These are phyloP conservation scores for Drosophila neotestacea DNA, from an alignment of 2,888 invertebrate species.

Conservation along the genomic window DNA sequence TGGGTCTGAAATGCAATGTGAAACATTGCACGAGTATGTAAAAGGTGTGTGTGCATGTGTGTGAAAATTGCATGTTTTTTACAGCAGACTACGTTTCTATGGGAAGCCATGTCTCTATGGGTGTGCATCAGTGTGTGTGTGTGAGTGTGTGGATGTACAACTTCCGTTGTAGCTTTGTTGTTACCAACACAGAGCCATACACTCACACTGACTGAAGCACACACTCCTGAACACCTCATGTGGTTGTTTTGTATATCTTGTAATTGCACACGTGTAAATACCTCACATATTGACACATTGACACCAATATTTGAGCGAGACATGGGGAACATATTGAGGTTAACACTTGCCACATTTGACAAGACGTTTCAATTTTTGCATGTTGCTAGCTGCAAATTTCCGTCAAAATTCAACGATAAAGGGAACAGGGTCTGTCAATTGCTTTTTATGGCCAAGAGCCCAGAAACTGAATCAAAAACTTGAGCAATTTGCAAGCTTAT, in stretches of 20 bases:
- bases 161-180: slow-evolving; percentile 35
- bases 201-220: slow-evolving; percentile 1
- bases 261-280: slow-evolving; percentile 76
- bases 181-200: slow-evolving; percentile 10
- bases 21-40: not conserved
- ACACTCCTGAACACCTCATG: slow-evolving; percentile 7
- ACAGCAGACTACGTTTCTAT: slow-evolving; percentile 16
- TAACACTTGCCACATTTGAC: slow-evolving; percentile 35
- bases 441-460: slow-evolving; percentile 4
- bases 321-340: slow-evolving; percentile 56
- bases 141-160: slow-evolving; percentile 9
- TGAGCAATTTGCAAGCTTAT: slow-evolving; percentile 8
- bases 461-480: slow-evolving; percentile 7
- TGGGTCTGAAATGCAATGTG: slow-evolving; percentile 7
- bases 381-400: slow-evolving; percentile 5
- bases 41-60: slow-evolving; percentile 18
- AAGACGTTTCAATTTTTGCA: slow-evolving; percentile 15
- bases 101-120: not conserved
- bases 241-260: slow-evolving; percentile 60
- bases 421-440: not conserved
- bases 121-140: slow-evolving; percentile 5
- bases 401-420: slow-evolving; percentile 3
- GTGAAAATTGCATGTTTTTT: slow-evolving; percentile 56
- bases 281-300: slow-evolving; percentile 73
- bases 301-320: slow-evolving; percentile 63